These are phyloP conservation scores for Urocolius indicus DNA, from an alignment of 2,113 vertebrate genomes.

Conservation along the genomic window DNA sequence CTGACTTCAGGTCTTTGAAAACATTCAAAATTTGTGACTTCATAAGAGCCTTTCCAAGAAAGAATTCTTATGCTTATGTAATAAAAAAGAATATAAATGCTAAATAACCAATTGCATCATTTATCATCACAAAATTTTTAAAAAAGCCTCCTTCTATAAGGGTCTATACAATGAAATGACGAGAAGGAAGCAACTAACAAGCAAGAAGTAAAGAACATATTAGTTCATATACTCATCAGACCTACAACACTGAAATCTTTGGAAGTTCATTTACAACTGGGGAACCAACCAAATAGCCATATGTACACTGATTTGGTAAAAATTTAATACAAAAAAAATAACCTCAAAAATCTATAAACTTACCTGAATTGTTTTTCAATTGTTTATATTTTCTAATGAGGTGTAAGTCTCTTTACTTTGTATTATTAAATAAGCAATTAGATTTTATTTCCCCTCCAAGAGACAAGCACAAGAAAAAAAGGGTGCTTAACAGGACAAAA, in stretches of 20 bases:
- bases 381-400: background rate
- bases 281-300: background rate
- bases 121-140: background rate
- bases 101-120: background rate
- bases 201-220: background rate
- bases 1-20: background rate
- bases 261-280: background rate
- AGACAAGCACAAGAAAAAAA: background rate
- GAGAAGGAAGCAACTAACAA: background rate
- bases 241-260: background rate
- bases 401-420: background rate
- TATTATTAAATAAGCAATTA: background rate
- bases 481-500: background rate
- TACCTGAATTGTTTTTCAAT: background rate
- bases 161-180: background rate
- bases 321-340: background rate
- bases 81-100: background rate
- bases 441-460: background rate
- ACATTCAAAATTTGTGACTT: background rate
- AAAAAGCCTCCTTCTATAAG: background rate
- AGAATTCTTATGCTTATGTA: background rate
- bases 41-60: background rate
- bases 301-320: background rate
- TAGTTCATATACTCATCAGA: background rate
- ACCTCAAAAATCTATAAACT: background rate